phyloP scores from a whole-genome alignment of 1,140 invertebrate genomes.

The Nasonia vitripennis region DNA sequence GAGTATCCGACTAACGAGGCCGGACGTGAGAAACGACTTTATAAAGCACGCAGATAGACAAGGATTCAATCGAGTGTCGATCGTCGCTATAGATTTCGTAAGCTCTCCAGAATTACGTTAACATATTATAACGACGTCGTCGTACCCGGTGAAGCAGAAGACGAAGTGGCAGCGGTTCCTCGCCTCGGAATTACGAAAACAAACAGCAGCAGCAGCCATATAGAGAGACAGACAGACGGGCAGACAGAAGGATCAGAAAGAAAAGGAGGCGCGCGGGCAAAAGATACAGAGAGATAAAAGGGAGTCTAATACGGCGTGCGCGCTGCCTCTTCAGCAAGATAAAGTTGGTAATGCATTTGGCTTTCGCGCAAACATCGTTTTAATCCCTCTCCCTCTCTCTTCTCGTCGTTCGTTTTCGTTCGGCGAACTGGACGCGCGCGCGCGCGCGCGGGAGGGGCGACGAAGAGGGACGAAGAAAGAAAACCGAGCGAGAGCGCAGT shows the following conservation, averaged over 20 bases:
- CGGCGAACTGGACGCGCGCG: not conserved
- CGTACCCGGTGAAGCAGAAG: not conserved
- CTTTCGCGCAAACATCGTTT: slow-evolving; percentile 76
- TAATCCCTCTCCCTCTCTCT: slow-evolving; percentile 65
- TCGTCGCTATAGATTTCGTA: no score
- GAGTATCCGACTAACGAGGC: no score
- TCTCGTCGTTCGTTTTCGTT: slow-evolving; percentile 23
- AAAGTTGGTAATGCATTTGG: slow-evolving; percentile 75
- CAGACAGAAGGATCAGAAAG: slow-evolving; percentile 5
- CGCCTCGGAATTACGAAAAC: slow-evolving; percentile 64
- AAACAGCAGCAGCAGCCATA: slow-evolving; percentile 53
- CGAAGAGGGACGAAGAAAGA: not conserved
- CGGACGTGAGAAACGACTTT: no score
- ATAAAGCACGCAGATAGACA: no score
- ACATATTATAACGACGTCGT: not conserved
- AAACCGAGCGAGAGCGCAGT: slow-evolving; percentile 39
- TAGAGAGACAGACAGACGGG: not conserved
- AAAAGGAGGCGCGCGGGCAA: slow-evolving; percentile 13
- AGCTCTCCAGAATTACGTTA: not conserved
- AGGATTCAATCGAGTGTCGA: no score
- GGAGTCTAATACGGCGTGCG: slow-evolving; percentile 69
- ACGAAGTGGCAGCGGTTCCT: slow-evolving; percentile 18
- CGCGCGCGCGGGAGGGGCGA: not conserved
- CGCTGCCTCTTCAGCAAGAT: slow-evolving; percentile 69
- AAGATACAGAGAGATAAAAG: slow-evolving; percentile 68